phyloP scores from a whole-genome alignment of 1,140 invertebrate species.

The Papilio glaucus region DNA sequence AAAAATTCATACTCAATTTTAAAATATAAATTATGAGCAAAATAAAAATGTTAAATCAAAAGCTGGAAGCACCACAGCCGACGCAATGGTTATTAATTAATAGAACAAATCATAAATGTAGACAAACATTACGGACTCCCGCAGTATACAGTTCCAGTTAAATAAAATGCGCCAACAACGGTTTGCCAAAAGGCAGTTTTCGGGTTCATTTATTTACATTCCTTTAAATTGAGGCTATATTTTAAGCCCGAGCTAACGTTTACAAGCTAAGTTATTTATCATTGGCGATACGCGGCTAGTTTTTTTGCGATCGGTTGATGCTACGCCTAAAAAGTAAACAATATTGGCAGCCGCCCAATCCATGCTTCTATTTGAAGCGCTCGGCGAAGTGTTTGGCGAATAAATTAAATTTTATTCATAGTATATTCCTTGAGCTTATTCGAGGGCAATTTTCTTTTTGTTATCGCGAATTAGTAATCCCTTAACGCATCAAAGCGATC shows the following conservation, averaged over 20 bases:
- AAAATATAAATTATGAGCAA: not conserved
- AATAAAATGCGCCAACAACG: conserved; percentile 3
- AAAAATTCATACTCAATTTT: not conserved
- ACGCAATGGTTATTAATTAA: too few species aligned
- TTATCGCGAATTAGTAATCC: conserved; percentile 62
- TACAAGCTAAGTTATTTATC: conserved; percentile 37
- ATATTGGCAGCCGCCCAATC: conserved; percentile 29
- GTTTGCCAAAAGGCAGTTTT: conserved; percentile 34
- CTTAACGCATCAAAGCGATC: conserved; percentile 35
- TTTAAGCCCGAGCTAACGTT: conserved; percentile 27
- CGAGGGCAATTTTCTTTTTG: conserved; percentile 56
- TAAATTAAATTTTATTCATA: conserved; percentile 64
- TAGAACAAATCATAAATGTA: conserved; percentile 17
- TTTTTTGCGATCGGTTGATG: conserved; percentile 32
- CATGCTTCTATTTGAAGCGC: conserved; percentile 49
- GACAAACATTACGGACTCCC: not conserved
- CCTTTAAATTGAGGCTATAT: conserved; percentile 29
- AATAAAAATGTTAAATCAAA: not conserved
- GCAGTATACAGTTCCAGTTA: not conserved
- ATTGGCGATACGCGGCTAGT: not conserved
- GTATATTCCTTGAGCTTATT: conserved; percentile 49
- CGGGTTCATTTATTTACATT: conserved; percentile 30
- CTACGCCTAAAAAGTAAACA: conserved; percentile 25
- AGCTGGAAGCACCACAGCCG: too few species aligned
- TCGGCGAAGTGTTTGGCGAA: conserved; percentile 48